Evolutionary conservation across 1,140 invertebrate species (phyloP).

Genomic region (Drosophila bipectinata): DNA sequence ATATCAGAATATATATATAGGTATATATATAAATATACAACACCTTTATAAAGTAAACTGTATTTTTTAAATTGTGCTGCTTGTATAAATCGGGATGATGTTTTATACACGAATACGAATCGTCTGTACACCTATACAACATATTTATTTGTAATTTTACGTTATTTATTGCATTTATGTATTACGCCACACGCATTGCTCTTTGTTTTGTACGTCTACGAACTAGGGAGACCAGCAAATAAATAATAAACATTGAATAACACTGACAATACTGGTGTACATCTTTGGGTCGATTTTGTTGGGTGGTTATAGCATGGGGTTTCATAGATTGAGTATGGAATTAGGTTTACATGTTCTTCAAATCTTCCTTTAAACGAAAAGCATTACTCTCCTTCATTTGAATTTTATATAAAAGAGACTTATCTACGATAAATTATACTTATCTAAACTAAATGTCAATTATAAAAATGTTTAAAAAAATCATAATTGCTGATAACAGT

Average conservation of each 20-base stretch:
- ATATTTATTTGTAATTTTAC: slow-evolving; percentile 82
- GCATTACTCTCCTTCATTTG: no score
- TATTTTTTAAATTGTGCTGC: slow-evolving; percentile 77
- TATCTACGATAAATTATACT: no score
- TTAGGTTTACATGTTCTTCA: no score
- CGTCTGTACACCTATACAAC: slow-evolving; percentile 60
- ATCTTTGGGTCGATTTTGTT: no score
- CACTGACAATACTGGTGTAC: slow-evolving; percentile 13
- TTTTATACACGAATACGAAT: slow-evolving; percentile 71
- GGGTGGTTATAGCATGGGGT: no score
- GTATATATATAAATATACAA: slow-evolving; percentile 37
- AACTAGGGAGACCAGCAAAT: slow-evolving; percentile 65
- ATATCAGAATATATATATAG: slow-evolving; percentile 46
- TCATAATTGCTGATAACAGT: no score
- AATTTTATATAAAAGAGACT: no score
- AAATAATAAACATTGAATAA: slow-evolving; percentile 53
- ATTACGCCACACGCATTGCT: slow-evolving; percentile 68
- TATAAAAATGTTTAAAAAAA: no score
- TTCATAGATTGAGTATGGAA: no score
- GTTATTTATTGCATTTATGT: slow-evolving; percentile 81
- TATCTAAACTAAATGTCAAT: no score
- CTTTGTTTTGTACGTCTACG: slow-evolving; percentile 62
- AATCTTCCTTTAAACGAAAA: no score
- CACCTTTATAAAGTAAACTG: slow-evolving; percentile 54
- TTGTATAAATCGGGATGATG: slow-evolving; percentile 66